phyloP scores from a whole-genome alignment of 2,888 invertebrate species.

The Pristionchus exspectatus region DNA sequence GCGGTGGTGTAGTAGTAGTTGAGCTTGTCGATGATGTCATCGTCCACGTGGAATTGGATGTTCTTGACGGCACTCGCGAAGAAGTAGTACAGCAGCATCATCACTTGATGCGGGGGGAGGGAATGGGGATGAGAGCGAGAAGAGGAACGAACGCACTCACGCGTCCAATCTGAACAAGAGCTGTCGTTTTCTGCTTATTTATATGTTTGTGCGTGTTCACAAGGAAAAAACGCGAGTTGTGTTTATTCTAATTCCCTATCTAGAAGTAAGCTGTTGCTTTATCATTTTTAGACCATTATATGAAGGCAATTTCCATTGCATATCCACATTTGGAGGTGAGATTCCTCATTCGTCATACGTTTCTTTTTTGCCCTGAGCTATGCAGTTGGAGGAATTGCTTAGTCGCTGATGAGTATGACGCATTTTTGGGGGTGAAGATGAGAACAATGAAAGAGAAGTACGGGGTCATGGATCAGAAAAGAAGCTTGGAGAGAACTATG shows the following conservation, averaged over 20 bases:
- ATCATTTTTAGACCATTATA: too few relatives aligned
- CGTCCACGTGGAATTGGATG: slow-evolving; percentile 79
- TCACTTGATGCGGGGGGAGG: background rate
- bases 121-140: background rate
- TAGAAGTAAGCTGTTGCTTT: too few relatives aligned
- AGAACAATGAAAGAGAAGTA: background rate
- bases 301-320: too few relatives aligned
- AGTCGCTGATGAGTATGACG: background rate
- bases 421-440: background rate
- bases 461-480: background rate
- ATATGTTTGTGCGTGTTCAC: too few relatives aligned
- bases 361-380: too few relatives aligned
- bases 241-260: too few relatives aligned
- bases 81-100: slow-evolving; percentile 77
- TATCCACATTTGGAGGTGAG: too few relatives aligned
- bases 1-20: slow-evolving; percentile 79
- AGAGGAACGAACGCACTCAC: slow-evolving; percentile 3
- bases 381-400: background rate
- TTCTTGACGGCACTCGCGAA: slow-evolving; percentile 78
- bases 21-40: slow-evolving; percentile 79
- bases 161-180: background rate
- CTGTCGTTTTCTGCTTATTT: too few relatives aligned
- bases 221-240: too few relatives aligned
- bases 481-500: background rate
- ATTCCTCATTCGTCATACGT: too few relatives aligned